Base-by-base conservation (phyloP, 2,888 invertebrate species). In the Clistopyga incitator region DNA sequence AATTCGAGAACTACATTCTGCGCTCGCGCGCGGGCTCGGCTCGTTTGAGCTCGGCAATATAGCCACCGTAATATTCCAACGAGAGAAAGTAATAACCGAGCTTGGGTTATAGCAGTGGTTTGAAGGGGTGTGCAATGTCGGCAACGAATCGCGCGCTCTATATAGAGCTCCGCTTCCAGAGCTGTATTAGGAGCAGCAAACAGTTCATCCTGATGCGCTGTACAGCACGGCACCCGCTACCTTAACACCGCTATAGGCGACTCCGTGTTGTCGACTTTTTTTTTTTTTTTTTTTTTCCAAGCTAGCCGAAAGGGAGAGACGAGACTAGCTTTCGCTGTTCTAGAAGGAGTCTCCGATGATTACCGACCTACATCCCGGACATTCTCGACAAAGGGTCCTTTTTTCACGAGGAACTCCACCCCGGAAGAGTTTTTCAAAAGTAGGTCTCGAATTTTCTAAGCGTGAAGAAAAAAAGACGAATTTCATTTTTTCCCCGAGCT, bases 361-460 rank as follows among this genome's bases (percentile, higher is more conserved):
- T 88, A 88, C 87, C 86, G 88, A 88, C 87, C 88, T 84, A 86
- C 86, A 88, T 88, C 84, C 84, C 76, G 80, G 67, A 56, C 78
- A 77, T 71, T 25, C 61, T 47, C 74, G 85, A 86, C 87, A 87
- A 87, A 86, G 87, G 75, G 59, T 68, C 64, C 47, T 70, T 81
- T 38, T 85, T 84, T 81, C 38, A 38, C 20, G 18, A 20, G 20
- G 15, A 15, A 61, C 34, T 84, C 81, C 56, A 59, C 71, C n/a
- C 15, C 50, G 10, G 34, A 11, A 38, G 18, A 38, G 38, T 38
- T 64, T 64, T 56, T n/a, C 29, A 25, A 25, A 68, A 34, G 70
- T 68, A 65, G 64, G 70, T 72, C 72, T 29, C 59, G 50, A 72
- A 72, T 29, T 42, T 42, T 42, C 29, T 54, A 11, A 29, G 13